Evolutionary conservation across 2,797 vertebrate genomes (phyloP), one percentile per base, ranked within the genome.

Genomic region (Gallirallus australis): DNA sequence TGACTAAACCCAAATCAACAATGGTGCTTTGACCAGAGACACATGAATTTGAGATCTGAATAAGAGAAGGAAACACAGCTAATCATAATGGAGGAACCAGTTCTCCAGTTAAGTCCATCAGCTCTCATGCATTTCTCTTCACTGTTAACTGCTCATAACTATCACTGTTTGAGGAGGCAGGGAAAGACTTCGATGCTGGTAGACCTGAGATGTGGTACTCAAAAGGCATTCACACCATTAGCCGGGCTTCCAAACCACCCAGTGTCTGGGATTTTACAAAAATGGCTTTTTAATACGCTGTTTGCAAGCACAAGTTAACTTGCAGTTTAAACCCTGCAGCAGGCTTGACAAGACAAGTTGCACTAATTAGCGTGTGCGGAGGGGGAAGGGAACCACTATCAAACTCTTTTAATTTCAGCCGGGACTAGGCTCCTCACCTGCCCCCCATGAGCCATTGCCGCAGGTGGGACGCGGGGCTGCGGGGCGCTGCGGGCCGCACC

Each of bases 301-400:
- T 21, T 68, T 45, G 45, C 24, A n/a, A 78, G 85, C 15, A 39
- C 77, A 37, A 64, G 31, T 18, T 27, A 54, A 54, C 50, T 30
- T 11, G 25, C 1, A 56, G 9, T 4, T 69, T 42, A 24, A 78
- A 59, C 35, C 11, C 65, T 2, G 18, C 8, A 27, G 54, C 48
- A 92, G 94, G 72, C 94, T 86, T 83, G 91, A 93, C 86, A 92
- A 72, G 75, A 80, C 94, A 93, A 91, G 90, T 83, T 64, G 42
- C n/a, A 9, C 69, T 54, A 84, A 94, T 54, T 64, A 69, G 33
- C 28, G 19, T 2, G 54, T 7, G 56, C 23, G 11, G 30, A 47
- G 78, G 64, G 64, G 81, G 45, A 80, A 79, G 78, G 81, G 77
- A 82, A 54, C 35, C 56, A 23, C 30, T 9, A 52, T 14, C 33